These are phyloP conservation scores for Papilio glaucus DNA, from an alignment of 1,140 invertebrate species.

Conservation along the genomic window DNA sequence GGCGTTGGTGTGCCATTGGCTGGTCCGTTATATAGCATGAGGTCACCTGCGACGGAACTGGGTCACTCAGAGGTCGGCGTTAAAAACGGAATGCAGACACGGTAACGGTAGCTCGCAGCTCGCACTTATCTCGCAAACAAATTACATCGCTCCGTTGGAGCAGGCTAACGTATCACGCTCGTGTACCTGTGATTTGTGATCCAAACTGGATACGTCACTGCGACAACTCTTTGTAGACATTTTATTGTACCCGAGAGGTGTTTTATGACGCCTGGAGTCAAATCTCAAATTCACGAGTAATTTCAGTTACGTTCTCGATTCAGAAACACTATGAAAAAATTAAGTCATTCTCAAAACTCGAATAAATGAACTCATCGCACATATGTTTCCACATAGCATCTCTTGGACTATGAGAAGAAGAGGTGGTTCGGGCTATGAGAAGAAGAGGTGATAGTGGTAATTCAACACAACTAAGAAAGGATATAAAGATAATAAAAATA, in stretches of 20 bases:
- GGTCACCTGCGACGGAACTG: slow-evolving; percentile 64
- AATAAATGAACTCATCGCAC: no score
- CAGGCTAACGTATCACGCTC: not conserved
- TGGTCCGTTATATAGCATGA: slow-evolving; percentile 64
- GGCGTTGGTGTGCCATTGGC: slow-evolving; percentile 74
- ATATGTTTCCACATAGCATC: no score
- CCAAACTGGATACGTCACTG: not conserved
- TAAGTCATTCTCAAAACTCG: no score
- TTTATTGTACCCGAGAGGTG: not conserved
- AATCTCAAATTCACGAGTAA: no score
- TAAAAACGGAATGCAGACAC: slow-evolving; percentile 40
- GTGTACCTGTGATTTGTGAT: not conserved
- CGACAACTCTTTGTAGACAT: slow-evolving; percentile 3
- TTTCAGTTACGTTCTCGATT: no score
- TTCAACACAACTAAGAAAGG: no score
- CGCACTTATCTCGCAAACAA: slow-evolving; percentile 17
- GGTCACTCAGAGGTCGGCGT: slow-evolving; percentile 59
- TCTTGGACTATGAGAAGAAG: no score
- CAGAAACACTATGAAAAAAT: no score
- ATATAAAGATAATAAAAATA: no score
- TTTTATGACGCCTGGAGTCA: not conserved
- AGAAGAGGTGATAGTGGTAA: no score
- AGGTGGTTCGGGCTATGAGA: no score
- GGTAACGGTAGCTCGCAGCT: not conserved
- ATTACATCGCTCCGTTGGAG: slow-evolving; percentile 2